These are phyloP conservation scores for Alca torda DNA, from an alignment of 2,797 vertebrate species.

Conservation along the genomic window DNA sequence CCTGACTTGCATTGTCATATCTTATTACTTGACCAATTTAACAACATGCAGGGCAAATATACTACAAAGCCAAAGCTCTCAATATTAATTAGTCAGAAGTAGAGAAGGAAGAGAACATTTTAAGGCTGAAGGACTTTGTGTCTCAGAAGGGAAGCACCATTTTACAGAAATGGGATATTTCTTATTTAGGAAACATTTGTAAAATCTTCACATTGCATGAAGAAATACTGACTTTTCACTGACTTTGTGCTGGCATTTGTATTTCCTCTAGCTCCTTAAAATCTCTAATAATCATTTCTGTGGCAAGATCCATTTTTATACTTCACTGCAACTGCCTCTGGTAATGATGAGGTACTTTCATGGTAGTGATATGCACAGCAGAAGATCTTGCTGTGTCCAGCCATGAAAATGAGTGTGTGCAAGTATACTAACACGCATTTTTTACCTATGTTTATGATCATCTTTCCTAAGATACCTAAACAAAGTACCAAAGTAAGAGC, in stretches of 20 bases:
- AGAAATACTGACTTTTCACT: background rate
- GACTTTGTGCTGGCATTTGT: background rate
- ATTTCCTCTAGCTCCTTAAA: background rate
- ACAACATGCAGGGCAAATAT: background rate
- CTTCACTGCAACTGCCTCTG: background rate
- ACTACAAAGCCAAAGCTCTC: conserved; percentile 3
- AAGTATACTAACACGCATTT: background rate
- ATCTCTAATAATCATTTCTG: background rate
- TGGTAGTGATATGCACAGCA: background rate
- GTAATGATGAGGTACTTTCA: background rate
- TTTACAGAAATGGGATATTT: background rate
- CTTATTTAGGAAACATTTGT: background rate
- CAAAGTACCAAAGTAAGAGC: background rate
- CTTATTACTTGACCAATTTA: conserved; percentile 26
- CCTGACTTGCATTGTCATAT: conserved; percentile 22
- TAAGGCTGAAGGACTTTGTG: background rate
- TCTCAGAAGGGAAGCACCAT: background rate
- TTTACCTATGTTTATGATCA: background rate
- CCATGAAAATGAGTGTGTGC: background rate
- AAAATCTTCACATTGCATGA: background rate
- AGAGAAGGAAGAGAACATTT: conserved; percentile 12
- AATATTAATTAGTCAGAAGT: conserved; percentile 24
- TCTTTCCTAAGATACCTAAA: background rate
- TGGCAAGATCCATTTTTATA: background rate
- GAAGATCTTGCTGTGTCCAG: background rate